Evolutionary conservation across 1,140 invertebrate species (phyloP), one percentile per base, ranked within the genome.

Genomic region (Drosophila arizonae): DNA sequence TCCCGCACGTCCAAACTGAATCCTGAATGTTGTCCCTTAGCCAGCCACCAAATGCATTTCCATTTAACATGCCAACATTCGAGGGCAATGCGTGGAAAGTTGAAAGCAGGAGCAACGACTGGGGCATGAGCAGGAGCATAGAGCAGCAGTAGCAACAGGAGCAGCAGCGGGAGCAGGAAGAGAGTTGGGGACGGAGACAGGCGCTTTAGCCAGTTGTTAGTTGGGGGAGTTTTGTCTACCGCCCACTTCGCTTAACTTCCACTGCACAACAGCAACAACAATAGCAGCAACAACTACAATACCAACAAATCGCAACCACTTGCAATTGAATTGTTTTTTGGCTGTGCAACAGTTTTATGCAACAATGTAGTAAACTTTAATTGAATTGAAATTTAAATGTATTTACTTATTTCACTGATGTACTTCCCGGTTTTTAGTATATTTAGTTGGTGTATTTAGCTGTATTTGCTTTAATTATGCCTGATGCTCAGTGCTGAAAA

Each of bases 41-140:
- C 51, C 54, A 28, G 61, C 66, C 67, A 62, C 39, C 72, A 63
- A 78, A 76, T 78, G 72, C 72, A 78, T 78, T 78, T 78, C 72
- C 76, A 76, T 78, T 78, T 76, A 75, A 76, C 76, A 76, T 77
- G 72, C 72, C 72, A 65, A 4, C 66, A 61, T 60, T 51, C 17
- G 33, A 46, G 8, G 4, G 15, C 48, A 51, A 56, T 39, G 52
- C 10, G 45, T 36, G 36, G 9, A 13, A 41, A 17, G 58, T 26
- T 43, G 30, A 52, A 54, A 54, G 60, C 39, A 36, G 54, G 66
- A 36, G 50, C 45, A 24, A 15, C 15, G 41, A n/a, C 51, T n/a
- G 54, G 51, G 11, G 39, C 50, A 39, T 17, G 36, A 24, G 11
- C 21, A 17, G 13, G 21, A 15, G 39, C n/a, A n/a, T 9, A 28